Percentiles rank a stretch among this genome's conserved stretches.
Conservation (phyloP, 2,797 vertebrate species). For the Silurus lanzhouensis region DNA sequence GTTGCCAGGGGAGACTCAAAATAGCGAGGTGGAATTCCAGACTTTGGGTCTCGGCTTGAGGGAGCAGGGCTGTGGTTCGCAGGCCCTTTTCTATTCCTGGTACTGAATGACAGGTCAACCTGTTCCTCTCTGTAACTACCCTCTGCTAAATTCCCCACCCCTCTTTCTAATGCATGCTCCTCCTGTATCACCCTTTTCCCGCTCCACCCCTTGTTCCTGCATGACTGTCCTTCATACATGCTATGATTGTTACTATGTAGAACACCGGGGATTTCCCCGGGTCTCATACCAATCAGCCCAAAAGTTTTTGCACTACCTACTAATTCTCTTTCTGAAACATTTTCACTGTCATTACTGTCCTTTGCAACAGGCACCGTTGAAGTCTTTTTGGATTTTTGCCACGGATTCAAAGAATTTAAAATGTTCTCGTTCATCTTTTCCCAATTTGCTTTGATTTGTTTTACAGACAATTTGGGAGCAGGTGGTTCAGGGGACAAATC, state of each 20-base stretch:
- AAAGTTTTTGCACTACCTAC: constrained; percentile 53
- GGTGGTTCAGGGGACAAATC: constrained; percentile 50
- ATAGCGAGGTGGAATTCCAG: constrained; percentile 74
- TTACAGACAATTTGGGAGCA: constrained; percentile 52
- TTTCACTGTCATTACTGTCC: constrained; percentile 57
- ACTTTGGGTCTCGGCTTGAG: constrained; percentile 73
- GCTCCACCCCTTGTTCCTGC: constrained; percentile 62
- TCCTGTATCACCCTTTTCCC: constrained; percentile 67
- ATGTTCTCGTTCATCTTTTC: constrained; percentile 60
- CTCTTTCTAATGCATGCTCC: constrained; percentile 67
- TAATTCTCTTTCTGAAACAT: constrained; percentile 51
- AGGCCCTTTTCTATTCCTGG: constrained; percentile 86
- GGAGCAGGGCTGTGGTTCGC: constrained; percentile 74
- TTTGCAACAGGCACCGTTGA: constrained; percentile 37
- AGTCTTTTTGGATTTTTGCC: background rate
- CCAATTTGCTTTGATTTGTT: constrained; percentile 55
- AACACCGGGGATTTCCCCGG: constrained; percentile 68
- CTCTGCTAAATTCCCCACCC: constrained; percentile 68
- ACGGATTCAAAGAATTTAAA: constrained; percentile 49
- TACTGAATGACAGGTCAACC: constrained; percentile 87
- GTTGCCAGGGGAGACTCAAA: constrained; percentile 72
- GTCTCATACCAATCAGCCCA: constrained; percentile 52
- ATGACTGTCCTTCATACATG: constrained; percentile 65
- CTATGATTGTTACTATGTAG: constrained; percentile 57
- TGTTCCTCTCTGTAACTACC: constrained; percentile 81